Base-by-base conservation (phyloP, 2,888 invertebrate genomes). In the Rhagonycha fulva region DNA sequence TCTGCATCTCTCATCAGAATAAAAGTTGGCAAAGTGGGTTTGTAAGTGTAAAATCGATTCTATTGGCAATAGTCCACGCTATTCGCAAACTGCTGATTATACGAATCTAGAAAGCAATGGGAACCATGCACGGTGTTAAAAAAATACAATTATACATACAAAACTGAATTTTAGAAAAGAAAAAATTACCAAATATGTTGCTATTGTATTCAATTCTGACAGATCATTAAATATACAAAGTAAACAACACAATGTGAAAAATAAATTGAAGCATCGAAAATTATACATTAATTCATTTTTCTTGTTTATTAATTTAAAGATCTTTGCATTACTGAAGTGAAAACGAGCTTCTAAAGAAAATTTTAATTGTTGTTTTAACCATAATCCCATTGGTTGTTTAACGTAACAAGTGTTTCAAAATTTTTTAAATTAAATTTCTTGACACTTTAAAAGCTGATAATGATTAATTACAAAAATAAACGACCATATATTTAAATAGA, bases 21-120 rank as follows among this genome's bases (percentile, higher is more conserved):
- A 81, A 82, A 83, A 82, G 82, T 82, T 80, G 81, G 82, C 81
- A 84, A 83, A 83, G 81, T 75, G 80, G 82, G 82, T 82, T 82
- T 26, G 26, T 47, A 83, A 83, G 84, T 83, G 82, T 80, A 80
- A 82, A 83, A 84, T 84, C 82, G 82, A 82, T 82, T 80, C 80
- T 79, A 82, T 82, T 81, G 78, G 81, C 75, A 63, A 23, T 66
- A 79, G 80, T 80, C 80, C 80, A 77, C 78, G 74, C 78, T 78
- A 80, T 81, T 82, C 82, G 79, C 83, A 82, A 84, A 84, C 82
- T 83, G 84, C 84, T 84, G 83, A 84, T 84, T 84, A 83, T 82
- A 80, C 81, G 78, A 79, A 80, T 61, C 75, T 66, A 72, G 74
- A 70, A 75, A 77, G 71, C 69, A 74, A 75, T 74, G 74, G 75